These are phyloP conservation scores for Atlantisia rogersi DNA, from an alignment of 2,113 vertebrate species.

Conservation along the genomic window DNA sequence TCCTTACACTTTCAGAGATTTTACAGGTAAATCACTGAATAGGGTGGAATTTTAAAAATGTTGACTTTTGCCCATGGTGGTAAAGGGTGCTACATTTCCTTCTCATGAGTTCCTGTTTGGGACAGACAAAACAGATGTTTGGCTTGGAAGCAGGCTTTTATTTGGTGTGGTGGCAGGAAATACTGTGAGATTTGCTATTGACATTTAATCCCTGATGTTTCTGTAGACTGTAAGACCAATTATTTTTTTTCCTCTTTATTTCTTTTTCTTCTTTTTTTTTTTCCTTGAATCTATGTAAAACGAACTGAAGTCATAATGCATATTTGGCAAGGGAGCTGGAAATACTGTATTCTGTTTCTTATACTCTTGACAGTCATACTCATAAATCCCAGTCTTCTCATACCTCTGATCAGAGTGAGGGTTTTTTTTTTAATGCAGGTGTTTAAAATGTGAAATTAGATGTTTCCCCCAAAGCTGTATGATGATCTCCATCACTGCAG, in stretches of 20 bases:
- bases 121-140: constrained; percentile 71
- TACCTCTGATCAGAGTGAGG: constrained; percentile 15
- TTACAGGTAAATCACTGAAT: constrained; percentile 17
- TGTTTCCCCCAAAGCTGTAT: constrained; percentile 14
- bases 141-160: constrained; percentile 57
- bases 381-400: constrained; percentile 42
- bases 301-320: neutral
- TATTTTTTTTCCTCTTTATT: neutral
- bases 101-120: constrained; percentile 64
- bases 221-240: constrained; percentile 15
- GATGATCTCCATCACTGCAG: constrained; percentile 15
- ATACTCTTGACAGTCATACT: constrained; percentile 31
- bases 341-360: constrained; percentile 56
- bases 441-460: constrained; percentile 49
- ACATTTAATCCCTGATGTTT: constrained; percentile 70
- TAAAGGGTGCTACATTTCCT: constrained; percentile 46
- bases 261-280: neutral
- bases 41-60: constrained; percentile 9
- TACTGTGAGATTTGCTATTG: constrained; percentile 63
- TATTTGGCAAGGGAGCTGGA: constrained; percentile 53
- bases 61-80: constrained; percentile 29
- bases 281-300: constrained; percentile 49
- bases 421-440: constrained; percentile 26
- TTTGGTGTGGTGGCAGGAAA: constrained; percentile 62
- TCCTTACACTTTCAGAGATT: neutral